A percentile compares a stretch with the other conserved stretches of the same genome.
Evolutionary conservation across 2,113 vertebrate species (phyloP).

Genomic region (Aptenodytes patagonicus): DNA sequence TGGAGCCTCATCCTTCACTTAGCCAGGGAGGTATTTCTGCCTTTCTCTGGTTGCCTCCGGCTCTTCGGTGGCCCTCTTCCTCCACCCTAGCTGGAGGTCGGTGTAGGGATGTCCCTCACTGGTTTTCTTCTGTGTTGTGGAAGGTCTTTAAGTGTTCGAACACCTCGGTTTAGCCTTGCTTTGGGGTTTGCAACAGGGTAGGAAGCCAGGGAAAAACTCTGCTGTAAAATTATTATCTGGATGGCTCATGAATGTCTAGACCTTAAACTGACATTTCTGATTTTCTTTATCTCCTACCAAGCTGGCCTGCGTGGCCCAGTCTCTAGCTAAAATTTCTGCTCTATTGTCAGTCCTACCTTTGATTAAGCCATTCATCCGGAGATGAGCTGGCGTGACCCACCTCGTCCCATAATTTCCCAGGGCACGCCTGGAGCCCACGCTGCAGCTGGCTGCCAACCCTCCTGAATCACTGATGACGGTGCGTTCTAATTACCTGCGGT

Average conservation of each 20-base stretch:
- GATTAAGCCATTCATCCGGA: not conserved
- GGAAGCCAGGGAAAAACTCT: not conserved
- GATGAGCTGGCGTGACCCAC: not conserved
- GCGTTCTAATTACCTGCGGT: not conserved
- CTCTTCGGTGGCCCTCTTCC: not conserved
- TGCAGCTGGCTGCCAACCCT: not conserved
- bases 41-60: not conserved
- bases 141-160: not conserved
- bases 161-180: not conserved
- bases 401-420: not conserved
- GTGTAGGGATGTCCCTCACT: accelerated
- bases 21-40: not conserved
- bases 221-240: not conserved
- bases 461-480: not conserved
- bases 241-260: not conserved
- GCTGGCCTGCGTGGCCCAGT: not conserved
- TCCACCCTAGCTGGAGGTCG: not conserved
- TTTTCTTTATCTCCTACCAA: not conserved
- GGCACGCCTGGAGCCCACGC: accelerated
- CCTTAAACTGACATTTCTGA: not conserved
- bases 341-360: not conserved
- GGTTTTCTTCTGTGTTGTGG: not conserved
- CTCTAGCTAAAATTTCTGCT: not conserved
- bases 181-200: not conserved
- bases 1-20: not conserved